phyloP scores from a whole-genome alignment of 2,113 vertebrate genomes.

The Serinus canaria region DNA sequence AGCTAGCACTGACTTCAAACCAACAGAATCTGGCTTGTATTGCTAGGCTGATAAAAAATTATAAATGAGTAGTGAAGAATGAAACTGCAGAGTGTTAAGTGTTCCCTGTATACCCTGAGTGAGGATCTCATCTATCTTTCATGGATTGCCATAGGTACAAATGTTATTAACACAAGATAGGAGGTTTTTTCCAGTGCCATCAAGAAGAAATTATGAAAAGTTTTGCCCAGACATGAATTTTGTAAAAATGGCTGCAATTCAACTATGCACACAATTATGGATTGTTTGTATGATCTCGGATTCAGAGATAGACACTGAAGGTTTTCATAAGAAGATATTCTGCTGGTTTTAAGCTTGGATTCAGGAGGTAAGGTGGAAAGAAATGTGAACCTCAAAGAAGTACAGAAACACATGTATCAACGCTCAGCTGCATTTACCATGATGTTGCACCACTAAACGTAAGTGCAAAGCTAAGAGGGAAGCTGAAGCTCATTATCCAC shows the following conservation, averaged over 20 bases:
- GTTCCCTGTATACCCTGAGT: neutral
- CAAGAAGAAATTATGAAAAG: neutral
- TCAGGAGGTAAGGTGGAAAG: neutral
- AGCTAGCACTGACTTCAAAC: neutral
- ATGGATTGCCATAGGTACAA: neutral
- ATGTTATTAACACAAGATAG: neutral
- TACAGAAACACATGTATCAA: neutral
- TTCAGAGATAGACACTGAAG: neutral
- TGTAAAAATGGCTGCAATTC: neutral
- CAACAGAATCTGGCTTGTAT: neutral
- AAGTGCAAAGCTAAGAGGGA: neutral
- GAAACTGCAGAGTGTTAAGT: neutral
- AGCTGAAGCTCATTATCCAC: neutral
- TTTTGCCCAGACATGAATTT: neutral
- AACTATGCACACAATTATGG: neutral
- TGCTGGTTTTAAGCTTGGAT: neutral
- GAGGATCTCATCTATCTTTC: neutral
- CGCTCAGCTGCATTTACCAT: neutral
- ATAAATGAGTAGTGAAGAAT: neutral
- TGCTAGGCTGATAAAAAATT: neutral
- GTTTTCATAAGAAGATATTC: neutral
- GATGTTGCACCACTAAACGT: neutral
- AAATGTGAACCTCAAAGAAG: neutral
- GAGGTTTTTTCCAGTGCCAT: neutral
- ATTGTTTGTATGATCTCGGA: neutral